Base-by-base conservation (phyloP, 2,797 vertebrate species). In the Malacoraja senta region DNA sequence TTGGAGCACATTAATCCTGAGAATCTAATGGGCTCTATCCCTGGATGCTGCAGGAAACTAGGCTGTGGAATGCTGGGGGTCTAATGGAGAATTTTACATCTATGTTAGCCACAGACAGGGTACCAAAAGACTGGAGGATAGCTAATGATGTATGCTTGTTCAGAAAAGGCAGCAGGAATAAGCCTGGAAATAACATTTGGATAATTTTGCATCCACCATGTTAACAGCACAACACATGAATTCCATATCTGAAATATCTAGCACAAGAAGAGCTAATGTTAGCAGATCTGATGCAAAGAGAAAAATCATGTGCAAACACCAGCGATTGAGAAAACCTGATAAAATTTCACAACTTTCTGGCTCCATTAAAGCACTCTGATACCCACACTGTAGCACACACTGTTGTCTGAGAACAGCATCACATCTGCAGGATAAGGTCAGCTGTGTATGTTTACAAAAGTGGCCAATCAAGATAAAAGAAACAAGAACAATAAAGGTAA, bases 391-490 rank as follows among this genome's bases (percentile, higher is more conserved):
- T 61, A 63, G 83, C 83, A 86, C 13, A 32, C 13, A 32, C 61
- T 65, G 17, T 7, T n/a, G 84, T 88, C n/a, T 68, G 13, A 65
- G n/a, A 68, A 65, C 84, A 88, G 12, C 90, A 92, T 76, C 13
- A 8, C 94, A 93, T 93, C 93, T 93, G 94, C 93, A 95, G 94
- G 95, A 95, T 95, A 94, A 95, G 95, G 94, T 94, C 94, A 95
- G 94, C 94, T 95, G 95, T 95, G 95, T 95, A 94, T 95, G 95
- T 95, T 95, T 95, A 95, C 95, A 95, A 94, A 94, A 93, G 93
- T 93, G 94, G 95, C 95, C 95, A 94, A 95, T 95, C 93, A 44
- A 93, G 91, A 94, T 80, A 93, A 95, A 94, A 93, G 72, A 93
- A 93, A 93, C 93, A 94, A 93, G 94, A 93, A 93, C 94, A 86